Conservation (phyloP, 2,113 vertebrate genomes). For the Ancistrus triradiatus region DNA sequence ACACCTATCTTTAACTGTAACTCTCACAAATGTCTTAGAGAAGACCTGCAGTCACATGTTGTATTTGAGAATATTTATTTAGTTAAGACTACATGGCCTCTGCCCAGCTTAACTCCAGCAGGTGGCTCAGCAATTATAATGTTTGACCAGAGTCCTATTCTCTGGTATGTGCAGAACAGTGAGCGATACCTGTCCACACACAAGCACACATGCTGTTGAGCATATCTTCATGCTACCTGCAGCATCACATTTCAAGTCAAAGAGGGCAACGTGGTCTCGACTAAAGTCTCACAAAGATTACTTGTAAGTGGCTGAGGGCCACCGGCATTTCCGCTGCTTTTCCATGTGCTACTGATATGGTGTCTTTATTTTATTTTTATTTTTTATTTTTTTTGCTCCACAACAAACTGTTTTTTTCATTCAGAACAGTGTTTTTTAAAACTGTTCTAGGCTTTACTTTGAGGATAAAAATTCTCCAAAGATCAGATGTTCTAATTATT, state of each 20-base stretch:
- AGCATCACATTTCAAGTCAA: slow-evolving; percentile 57
- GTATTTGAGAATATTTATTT: no score
- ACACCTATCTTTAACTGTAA: no score
- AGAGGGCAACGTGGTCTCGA: slow-evolving; percentile 24
- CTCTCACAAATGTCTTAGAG: neutral
- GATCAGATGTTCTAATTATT: no score
- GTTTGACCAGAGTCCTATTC: neutral
- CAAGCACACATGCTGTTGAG: neutral
- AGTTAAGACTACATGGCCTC: no score
- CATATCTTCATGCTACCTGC: slow-evolving; percentile 11
- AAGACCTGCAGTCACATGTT: neutral
- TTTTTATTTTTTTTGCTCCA: no score
- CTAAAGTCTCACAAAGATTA: slow-evolving; percentile 52
- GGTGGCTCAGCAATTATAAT: neutral
- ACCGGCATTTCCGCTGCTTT: slow-evolving; percentile 44
- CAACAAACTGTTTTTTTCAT: no score
- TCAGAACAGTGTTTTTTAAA: no score
- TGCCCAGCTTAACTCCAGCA: neutral
- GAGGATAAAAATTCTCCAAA: no score
- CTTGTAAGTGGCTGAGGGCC: slow-evolving; percentile 44
- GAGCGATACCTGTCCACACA: slow-evolving; percentile 1
- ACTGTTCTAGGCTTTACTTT: no score
- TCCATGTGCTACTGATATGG: slow-evolving; percentile 44
- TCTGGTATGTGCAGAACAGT: slow-evolving; percentile 7
- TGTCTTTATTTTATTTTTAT: no score